phyloP scores from a whole-genome alignment of 2,113 vertebrate genomes.

The Aptenodytes patagonicus region DNA sequence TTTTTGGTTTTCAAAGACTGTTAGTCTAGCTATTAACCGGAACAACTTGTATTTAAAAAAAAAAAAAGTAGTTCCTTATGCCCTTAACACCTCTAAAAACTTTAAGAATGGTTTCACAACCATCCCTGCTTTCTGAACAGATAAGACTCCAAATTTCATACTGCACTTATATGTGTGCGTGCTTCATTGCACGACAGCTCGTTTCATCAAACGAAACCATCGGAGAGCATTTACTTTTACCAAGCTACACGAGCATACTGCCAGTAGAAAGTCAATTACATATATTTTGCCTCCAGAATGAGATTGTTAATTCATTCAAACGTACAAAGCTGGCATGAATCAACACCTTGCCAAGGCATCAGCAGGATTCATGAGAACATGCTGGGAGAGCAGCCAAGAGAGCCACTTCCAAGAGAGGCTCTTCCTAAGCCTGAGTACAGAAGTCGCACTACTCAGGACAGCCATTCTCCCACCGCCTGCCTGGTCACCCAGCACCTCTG shows the following conservation, averaged over 20 bases:
- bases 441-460: not conserved
- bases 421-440: not conserved
- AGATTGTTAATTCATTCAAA: not conserved
- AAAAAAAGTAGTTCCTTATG: not conserved
- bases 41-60: not conserved
- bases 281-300: not conserved
- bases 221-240: not conserved
- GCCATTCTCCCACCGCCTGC: not conserved
- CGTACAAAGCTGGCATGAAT: not conserved
- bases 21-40: not conserved
- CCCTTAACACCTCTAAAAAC: not conserved
- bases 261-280: not conserved
- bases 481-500: not conserved
- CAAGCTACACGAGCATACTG: not conserved
- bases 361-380: not conserved
- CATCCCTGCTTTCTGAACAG: not conserved
- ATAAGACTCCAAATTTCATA: not conserved
- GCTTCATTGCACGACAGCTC: not conserved
- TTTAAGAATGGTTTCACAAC: not conserved
- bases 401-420: not conserved
- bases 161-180: not conserved
- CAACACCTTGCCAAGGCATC: not conserved
- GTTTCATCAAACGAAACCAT: not conserved
- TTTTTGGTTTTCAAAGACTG: not conserved
- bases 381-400: not conserved